phyloP scores from a whole-genome alignment of 2,888 invertebrate genomes.

The Pachydiplax longipennis region DNA sequence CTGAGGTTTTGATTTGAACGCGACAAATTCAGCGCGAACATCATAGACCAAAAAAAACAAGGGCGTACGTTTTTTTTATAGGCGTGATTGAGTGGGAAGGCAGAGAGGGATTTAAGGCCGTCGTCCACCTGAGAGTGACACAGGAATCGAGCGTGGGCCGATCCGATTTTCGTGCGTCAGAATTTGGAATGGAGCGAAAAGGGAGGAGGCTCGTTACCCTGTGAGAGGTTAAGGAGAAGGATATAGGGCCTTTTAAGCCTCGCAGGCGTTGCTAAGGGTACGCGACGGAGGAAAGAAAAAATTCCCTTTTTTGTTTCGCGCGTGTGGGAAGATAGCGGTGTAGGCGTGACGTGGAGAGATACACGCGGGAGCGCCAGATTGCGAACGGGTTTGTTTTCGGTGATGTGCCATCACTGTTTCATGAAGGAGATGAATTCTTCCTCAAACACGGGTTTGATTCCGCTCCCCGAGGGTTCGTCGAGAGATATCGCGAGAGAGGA shows the following conservation, averaged over 20 bases:
- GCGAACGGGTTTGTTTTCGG: not conserved
- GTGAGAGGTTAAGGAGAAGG: not conserved
- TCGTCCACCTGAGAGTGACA: constrained; percentile 12
- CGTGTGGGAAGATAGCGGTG: not conserved
- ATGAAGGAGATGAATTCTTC: constrained; percentile 5
- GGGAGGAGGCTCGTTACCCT: not conserved
- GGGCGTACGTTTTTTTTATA: no score
- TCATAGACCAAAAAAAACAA: no score
- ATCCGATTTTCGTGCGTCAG: constrained; percentile 33
- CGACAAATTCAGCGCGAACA: no score
- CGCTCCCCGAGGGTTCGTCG: not conserved
- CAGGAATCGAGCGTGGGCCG: constrained; percentile 12
- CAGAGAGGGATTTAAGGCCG: not conserved
- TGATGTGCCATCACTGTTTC: not conserved
- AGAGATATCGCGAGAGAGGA: no score
- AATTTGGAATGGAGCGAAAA: not conserved
- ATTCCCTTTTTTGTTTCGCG: no score
- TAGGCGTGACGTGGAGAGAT: not conserved
- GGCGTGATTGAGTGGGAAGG: not conserved
- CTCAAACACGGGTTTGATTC: constrained; percentile 22
- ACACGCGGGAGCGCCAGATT: not conserved
- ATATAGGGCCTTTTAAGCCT: not conserved
- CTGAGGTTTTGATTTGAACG: no score
- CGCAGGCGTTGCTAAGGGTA: no score
- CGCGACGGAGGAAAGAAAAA: not conserved